Base-by-base conservation (phyloP, 2,113 vertebrate species). In the Macrotus californicus region DNA sequence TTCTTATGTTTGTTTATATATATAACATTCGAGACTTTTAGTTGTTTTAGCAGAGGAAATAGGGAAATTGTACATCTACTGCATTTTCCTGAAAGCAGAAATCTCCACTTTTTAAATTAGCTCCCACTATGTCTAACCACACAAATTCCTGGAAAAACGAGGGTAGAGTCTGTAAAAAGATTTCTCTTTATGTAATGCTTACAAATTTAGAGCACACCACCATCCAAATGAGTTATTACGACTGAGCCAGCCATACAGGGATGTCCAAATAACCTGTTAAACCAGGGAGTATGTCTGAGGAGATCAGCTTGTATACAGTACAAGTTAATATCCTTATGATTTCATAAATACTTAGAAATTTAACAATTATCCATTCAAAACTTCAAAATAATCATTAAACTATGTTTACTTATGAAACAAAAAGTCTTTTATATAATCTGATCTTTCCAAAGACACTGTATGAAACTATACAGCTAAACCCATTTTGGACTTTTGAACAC, bases 11-110 rank as follows among this genome's bases (percentile, higher is more conserved):
- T 96, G 87, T 91, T 92, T 93, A n/a, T 96, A 85, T 72, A 89
- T 67, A 79, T 83, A 93, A 83, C 77, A 39, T 88, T 94, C 94
- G 96, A 90, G 48, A 76, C 76, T 93, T 95, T 95, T 88, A 89
- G 80, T 73, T 96, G 93, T 95, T 96, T 92, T 92, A 89, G 54
- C 14, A 3, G 80, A 41, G 82, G 64, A 64, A 87, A 79, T 64
- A 94, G 76, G 50, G 54, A 79, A 97, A 93, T 93, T 89, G 52
- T 94, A 93, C 46, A 93, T 94, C 83, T 95, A 96, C 59, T 82
- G 61, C 87, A 94, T 89, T 75, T 94, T 97, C 88, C 95, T 96
- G 87, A 95, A 94, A 97, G 83, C 70, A 95, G 66, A 97, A 96
- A 79, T 91, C 79, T 67, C 90, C 87, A 89, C 77, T 96, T 93